Evolutionary conservation across 2,797 vertebrate genomes (phyloP).

Genomic region (Oreochromis mossambicus): DNA sequence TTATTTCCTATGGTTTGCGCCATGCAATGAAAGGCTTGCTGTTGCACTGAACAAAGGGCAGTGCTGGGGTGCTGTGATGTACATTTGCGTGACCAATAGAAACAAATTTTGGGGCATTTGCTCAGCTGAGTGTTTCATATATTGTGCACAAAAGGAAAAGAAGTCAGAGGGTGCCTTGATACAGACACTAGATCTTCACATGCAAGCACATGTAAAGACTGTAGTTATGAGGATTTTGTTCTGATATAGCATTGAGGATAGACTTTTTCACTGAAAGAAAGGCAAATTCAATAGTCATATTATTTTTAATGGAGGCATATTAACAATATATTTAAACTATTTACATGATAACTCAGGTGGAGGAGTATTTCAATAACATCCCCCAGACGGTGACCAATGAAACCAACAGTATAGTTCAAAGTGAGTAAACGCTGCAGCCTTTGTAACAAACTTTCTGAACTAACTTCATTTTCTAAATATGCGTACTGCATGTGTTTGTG

Average conservation of each 20-base stretch:
- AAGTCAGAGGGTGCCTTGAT: background rate
- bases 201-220: background rate
- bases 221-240: background rate
- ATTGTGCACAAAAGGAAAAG: background rate
- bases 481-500: background rate
- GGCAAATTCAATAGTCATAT: background rate
- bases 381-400: conserved; percentile 65
- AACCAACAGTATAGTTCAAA: conserved; percentile 53
- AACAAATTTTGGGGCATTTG: background rate
- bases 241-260: background rate
- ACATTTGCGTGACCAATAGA: background rate
- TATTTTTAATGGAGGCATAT: background rate
- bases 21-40: background rate
- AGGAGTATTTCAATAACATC: conserved; percentile 48
- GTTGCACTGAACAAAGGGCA: background rate
- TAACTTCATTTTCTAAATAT: background rate
- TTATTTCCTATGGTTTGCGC: background rate
- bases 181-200: background rate
- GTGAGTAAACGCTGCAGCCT: conserved; percentile 63
- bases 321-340: background rate
- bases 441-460: background rate
- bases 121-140: background rate
- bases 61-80: background rate
- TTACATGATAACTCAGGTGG: conserved; percentile 45
- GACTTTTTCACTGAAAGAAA: background rate